Conservation (phyloP, 2,113 vertebrate species). For the Grus americana region DNA sequence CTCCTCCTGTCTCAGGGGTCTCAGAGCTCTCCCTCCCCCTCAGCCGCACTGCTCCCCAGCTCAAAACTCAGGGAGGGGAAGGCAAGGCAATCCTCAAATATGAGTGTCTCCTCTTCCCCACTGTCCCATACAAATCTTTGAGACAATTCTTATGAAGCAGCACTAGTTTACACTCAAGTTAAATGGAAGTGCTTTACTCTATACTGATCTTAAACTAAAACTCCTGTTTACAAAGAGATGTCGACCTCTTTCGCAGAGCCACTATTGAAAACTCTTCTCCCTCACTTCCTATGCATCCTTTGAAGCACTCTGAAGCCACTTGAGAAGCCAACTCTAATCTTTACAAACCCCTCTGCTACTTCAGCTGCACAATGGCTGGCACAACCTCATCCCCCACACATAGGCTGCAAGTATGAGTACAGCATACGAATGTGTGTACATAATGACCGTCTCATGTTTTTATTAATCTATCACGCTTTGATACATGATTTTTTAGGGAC, state of each 20-base stretch:
- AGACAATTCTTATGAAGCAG: not conserved
- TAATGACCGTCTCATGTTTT: not conserved
- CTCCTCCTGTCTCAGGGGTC: not conserved
- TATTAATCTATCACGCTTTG: not conserved
- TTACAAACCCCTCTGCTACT: not conserved
- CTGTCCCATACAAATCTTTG: not conserved
- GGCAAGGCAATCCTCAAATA: not conserved
- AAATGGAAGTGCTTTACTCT: not conserved
- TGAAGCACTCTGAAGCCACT: not conserved
- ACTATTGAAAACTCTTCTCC: not conserved
- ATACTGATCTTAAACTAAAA: not conserved
- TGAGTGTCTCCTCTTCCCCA: not conserved
- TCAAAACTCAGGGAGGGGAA: not conserved
- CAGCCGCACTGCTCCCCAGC: not conserved
- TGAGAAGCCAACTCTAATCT: not conserved
- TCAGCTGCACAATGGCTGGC: not conserved
- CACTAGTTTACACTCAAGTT: not conserved
- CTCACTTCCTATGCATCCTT: not conserved
- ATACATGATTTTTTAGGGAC: not conserved
- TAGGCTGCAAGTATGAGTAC: rapidly evolving
- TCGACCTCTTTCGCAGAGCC: not conserved
- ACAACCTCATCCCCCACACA: not conserved
- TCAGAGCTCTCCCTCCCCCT: not conserved
- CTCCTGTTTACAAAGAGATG: not conserved
- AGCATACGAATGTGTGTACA: not conserved